phyloP scores from a whole-genome alignment of 2,797 vertebrate species.

The Melanotaenia parkinsoni region DNA sequence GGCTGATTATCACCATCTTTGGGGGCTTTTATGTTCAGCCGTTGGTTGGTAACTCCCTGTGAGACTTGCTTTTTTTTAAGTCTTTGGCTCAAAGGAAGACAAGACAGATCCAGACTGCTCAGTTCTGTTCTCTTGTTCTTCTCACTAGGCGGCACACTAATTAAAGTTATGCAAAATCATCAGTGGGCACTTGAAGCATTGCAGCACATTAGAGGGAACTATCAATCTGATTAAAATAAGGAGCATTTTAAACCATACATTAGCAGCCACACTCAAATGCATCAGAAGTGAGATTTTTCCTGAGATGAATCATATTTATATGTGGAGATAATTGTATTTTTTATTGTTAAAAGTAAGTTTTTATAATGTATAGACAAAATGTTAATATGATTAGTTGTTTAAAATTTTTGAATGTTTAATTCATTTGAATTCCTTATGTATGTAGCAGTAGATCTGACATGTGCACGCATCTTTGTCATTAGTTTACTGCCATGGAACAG shows the following conservation, averaged over 20 bases:
- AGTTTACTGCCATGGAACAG: neutral
- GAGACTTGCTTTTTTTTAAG: constrained; percentile 59
- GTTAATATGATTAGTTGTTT: neutral
- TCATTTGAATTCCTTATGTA: too few species aligned
- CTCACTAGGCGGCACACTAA: constrained; percentile 75
- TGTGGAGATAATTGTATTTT: constrained; percentile 11
- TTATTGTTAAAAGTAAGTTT: constrained; percentile 6
- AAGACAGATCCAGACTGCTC: constrained; percentile 31
- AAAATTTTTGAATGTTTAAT: neutral
- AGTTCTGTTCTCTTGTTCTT: constrained; percentile 43
- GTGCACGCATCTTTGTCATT: neutral
- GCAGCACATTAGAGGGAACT: neutral
- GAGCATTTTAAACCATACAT: constrained; percentile 30
- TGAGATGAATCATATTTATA: constrained; percentile 4
- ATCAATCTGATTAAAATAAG: constrained; percentile 20
- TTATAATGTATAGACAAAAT: constrained; percentile 7
- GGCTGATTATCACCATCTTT: constrained; percentile 69
- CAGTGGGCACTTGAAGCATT: constrained; percentile 6
- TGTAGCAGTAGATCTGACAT: neutral
- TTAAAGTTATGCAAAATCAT: constrained; percentile 62
- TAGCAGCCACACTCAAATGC: neutral
- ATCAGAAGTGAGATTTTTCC: constrained; percentile 12
- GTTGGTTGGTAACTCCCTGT: constrained; percentile 29
- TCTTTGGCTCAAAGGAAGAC: constrained; percentile 53
- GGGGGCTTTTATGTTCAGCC: constrained; percentile 64